Percentiles rank a stretch among this genome's conserved stretches.
These are phyloP conservation scores for Collichthys lucidus DNA, from an alignment of 2,113 vertebrate genomes.

Conservation along the genomic window DNA sequence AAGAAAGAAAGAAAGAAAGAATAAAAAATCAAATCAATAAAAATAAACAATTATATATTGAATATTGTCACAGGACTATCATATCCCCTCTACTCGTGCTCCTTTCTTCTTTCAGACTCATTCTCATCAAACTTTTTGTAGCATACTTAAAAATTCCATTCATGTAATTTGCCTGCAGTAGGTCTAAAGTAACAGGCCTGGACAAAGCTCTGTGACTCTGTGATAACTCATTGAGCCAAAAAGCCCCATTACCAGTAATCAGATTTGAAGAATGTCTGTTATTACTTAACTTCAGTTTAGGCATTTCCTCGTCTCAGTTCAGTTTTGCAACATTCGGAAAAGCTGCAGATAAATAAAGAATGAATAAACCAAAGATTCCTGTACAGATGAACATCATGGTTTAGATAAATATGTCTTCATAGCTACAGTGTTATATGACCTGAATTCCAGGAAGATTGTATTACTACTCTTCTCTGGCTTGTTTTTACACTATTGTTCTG, in stretches of 20 bases:
- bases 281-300: slow-evolving; percentile 5
- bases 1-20: neutral
- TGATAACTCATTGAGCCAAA: slow-evolving; percentile 6
- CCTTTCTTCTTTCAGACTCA: neutral
- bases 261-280: neutral
- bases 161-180: neutral
- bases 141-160: too few relatives aligned
- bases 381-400: neutral
- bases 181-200: neutral
- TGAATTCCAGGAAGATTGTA: neutral
- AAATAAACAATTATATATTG: neutral
- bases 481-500: neutral
- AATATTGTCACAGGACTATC: neutral
- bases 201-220: slow-evolving; percentile 25
- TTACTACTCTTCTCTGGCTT: neutral
- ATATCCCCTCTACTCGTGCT: neutral
- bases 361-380: neutral
- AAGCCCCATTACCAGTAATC: neutral
- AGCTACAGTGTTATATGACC: neutral
- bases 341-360: neutral
- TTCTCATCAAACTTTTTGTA: neutral
- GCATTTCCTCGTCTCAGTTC: neutral
- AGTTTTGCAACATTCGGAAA: neutral
- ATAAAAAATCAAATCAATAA: neutral
- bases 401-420: neutral